phyloP scores from a whole-genome alignment of 37 sponge, comb jelly and placozoan genomes.

The Dysidea cf. avara region DNA sequence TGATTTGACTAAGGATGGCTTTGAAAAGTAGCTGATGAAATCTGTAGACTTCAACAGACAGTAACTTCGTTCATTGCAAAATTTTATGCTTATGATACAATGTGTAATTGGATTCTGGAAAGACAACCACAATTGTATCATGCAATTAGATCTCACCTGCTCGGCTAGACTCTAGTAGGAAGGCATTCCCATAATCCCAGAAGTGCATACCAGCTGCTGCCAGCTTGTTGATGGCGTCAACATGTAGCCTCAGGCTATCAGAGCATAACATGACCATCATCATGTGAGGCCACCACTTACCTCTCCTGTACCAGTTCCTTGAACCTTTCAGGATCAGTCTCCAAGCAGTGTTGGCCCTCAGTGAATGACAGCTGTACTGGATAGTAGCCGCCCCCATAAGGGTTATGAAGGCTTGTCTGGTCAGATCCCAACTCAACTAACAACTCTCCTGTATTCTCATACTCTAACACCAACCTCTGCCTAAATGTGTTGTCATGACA shows the following conservation, averaged over 20 bases:
- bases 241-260: conserved; percentile 79
- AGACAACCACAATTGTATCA: too few species aligned
- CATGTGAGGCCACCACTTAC: conserved; percentile 24
- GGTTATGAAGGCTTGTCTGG: conserved; percentile 98
- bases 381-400: conserved; percentile 96
- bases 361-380: conserved; percentile 81
- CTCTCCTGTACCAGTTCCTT: conserved; percentile 87
- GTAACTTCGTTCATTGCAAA: too few species aligned
- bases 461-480: conserved; percentile 85
- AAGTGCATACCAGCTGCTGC: conserved; percentile 81
- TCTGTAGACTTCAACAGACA: too few species aligned
- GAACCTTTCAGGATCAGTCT: conserved; percentile 67
- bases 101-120: too few species aligned
- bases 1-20: too few species aligned
- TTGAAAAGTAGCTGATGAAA: too few species aligned
- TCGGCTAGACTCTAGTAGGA: conserved; percentile 86
- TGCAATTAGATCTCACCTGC: too few species aligned
- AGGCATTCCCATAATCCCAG: conserved; percentile 99
- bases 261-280: neutral
- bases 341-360: conserved; percentile 69
- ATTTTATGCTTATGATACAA: too few species aligned
- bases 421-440: conserved; percentile 94
- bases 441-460: conserved; percentile 83
- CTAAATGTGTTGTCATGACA: conserved; percentile 15
- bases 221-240: conserved; percentile 88